phyloP scores from a whole-genome alignment of 2,888 invertebrate species.

The Hyposoter didymator region DNA sequence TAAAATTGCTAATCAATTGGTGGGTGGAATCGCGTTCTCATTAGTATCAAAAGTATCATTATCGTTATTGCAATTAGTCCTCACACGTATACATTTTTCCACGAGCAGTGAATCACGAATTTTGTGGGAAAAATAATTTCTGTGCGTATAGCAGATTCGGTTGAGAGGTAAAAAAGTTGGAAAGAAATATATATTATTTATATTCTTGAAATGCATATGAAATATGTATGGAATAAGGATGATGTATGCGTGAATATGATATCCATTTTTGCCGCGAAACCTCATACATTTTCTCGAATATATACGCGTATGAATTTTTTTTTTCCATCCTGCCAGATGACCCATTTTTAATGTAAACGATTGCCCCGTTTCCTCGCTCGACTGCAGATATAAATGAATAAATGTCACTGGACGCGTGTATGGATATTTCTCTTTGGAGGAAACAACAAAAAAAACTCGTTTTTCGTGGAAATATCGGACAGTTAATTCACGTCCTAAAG shows the following conservation, averaged over 20 bases:
- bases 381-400: conserved; percentile 4
- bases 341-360: conserved; percentile 21
- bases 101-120: background rate
- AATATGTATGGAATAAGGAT: conserved; percentile 9
- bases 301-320: conserved; percentile 23
- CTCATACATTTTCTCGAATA: conserved; percentile 4
- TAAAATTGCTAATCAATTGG: no score
- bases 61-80: no score
- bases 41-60: no score
- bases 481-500: background rate
- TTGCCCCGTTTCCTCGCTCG: background rate
- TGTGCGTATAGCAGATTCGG: conserved; percentile 12
- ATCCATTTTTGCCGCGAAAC: conserved; percentile 15
- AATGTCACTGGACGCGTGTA: background rate
- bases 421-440: background rate
- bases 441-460: background rate
- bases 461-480: background rate
- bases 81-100: no score
- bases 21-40: no score
- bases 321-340: background rate
- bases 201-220: conserved; percentile 10
- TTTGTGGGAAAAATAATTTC: background rate
- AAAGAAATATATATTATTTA: conserved; percentile 19
- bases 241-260: conserved; percentile 13
- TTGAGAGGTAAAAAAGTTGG: background rate